Percentiles rank a stretch among this genome's conserved stretches.
Evolutionary conservation across 2,888 invertebrate genomes (phyloP).

Genomic region (Pseudococcus viburni): DNA sequence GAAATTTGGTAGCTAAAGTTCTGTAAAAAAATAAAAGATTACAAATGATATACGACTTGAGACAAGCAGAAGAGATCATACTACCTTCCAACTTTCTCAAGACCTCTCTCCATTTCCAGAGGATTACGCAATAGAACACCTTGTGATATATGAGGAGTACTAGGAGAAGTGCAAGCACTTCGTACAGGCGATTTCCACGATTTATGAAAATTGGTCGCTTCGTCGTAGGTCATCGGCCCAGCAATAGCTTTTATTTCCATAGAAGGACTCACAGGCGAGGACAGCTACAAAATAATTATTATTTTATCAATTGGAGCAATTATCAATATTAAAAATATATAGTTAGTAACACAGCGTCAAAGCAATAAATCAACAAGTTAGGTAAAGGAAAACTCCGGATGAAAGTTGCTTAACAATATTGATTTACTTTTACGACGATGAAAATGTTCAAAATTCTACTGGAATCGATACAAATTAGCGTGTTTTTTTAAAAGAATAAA

Average conservation of each 20-base stretch:
- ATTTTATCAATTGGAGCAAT: not conserved
- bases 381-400: not conserved
- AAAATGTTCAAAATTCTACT: not conserved
- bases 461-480: not conserved
- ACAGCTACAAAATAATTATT: slow-evolving; percentile 13
- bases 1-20: slow-evolving; percentile 79
- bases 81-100: slow-evolving; percentile 86
- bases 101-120: slow-evolving; percentile 85
- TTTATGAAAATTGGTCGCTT: slow-evolving; percentile 81
- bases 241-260: slow-evolving; percentile 88
- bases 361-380: not conserved
- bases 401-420: not conserved
- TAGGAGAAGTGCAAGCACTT: slow-evolving; percentile 36
- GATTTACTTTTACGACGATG: not conserved
- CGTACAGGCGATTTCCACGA: slow-evolving; percentile 78
- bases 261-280: slow-evolving; percentile 75
- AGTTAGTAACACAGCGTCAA: slow-evolving; percentile 20
- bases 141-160: slow-evolving; percentile 35
- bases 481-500: not conserved
- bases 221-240: slow-evolving; percentile 88
- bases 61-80: not conserved
- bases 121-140: slow-evolving; percentile 62
- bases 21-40: slow-evolving; percentile 71
- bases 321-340: slow-evolving; percentile 39
- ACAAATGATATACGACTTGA: not conserved